These are phyloP conservation scores for Pseudopipra pipra DNA, from an alignment of 2,113 vertebrate genomes.

Conservation along the genomic window DNA sequence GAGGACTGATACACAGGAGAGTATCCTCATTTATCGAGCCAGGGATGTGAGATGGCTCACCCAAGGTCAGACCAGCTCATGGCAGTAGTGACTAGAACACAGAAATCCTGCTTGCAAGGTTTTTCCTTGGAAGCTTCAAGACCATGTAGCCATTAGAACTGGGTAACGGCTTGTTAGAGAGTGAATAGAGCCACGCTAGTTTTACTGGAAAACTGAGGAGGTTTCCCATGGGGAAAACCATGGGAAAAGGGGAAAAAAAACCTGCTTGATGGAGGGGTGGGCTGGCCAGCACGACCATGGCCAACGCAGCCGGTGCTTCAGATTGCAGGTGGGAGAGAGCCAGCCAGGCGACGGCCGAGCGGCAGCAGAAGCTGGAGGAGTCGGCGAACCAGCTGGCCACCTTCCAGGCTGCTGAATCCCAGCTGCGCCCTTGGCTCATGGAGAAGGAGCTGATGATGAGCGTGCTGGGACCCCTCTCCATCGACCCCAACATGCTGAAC, in stretches of 20 bases:
- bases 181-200: not conserved
- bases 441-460: slow-evolving; percentile 99
- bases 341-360: slow-evolving; percentile 82
- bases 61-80: not conserved
- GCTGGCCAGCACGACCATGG: accelerated
- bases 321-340: slow-evolving; percentile 88
- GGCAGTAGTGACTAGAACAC: not conserved
- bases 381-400: slow-evolving; percentile 87
- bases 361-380: slow-evolving; percentile 91
- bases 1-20: not conserved
- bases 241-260: not conserved
- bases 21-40: not conserved
- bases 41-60: not conserved
- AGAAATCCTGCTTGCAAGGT: not conserved
- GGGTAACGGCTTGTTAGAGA: not conserved
- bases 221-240: not conserved
- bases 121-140: not conserved
- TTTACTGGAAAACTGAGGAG: not conserved
- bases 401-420: slow-evolving; percentile 86
- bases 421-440: slow-evolving; percentile 92
- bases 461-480: slow-evolving; percentile 93
- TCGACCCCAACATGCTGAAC: slow-evolving; percentile 97
- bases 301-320: slow-evolving; percentile 55
- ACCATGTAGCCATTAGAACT: not conserved
- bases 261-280: not conserved